Percentiles rank a stretch among this genome's conserved stretches.
These are phyloP conservation scores for Cydia strobilella DNA, from an alignment of 1,140 invertebrate species.

Conservation along the genomic window DNA sequence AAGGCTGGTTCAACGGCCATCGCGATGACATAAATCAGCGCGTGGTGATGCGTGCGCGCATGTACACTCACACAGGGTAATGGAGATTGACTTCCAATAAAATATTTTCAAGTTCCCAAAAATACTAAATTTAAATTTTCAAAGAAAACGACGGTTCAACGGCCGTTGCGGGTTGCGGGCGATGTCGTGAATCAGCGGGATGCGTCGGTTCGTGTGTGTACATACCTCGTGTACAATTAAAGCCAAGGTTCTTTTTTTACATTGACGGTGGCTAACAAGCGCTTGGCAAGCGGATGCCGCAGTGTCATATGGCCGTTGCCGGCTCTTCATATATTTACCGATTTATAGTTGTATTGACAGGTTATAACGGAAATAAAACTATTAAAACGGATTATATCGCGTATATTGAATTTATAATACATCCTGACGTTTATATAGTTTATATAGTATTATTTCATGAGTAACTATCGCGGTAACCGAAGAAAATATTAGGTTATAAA, in stretches of 20 bases:
- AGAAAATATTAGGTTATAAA: no score
- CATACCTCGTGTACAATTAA: neutral
- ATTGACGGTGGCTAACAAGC: no score
- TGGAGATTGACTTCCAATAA: neutral
- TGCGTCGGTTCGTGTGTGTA: neutral
- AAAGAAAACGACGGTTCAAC: neutral
- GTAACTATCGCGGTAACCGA: no score
- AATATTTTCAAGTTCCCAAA: neutral
- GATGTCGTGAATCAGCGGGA: neutral
- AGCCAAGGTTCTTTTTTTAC: neutral
- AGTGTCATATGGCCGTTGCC: no score
- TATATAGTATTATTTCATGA: no score
- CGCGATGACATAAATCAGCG: conserved; percentile 8
- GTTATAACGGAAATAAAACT: no score
- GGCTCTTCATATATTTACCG: no score
- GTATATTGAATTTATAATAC: no score
- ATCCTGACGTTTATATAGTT: no score
- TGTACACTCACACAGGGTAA: neutral
- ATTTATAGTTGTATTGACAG: no score
- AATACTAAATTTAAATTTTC: neutral
- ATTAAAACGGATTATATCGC: no score
- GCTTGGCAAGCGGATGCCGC: no score
- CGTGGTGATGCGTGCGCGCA: neutral
- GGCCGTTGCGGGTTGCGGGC: neutral
- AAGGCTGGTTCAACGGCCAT: conserved; percentile 15